These are phyloP conservation scores for Phalacrocorax aristotelis DNA, from an alignment of 2,113 vertebrate genomes.

Conservation along the genomic window DNA sequence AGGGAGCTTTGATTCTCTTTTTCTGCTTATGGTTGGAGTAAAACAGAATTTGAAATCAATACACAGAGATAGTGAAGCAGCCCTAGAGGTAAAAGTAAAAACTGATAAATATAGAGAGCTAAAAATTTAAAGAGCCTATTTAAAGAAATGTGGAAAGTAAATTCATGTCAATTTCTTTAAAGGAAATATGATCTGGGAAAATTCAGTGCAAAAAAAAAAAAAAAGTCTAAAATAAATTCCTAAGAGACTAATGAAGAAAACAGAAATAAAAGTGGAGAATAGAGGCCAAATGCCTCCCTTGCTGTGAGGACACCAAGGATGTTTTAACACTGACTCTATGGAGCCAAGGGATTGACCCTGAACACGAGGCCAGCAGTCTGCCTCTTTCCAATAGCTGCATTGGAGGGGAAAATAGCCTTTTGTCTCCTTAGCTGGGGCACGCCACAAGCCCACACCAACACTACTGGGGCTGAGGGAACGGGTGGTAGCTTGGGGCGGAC, in stretches of 20 bases:
- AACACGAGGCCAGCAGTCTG: not conserved
- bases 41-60: not conserved
- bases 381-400: not conserved
- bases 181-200: not conserved
- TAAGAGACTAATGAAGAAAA: not conserved
- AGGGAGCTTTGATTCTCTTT: not conserved
- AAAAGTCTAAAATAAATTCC: not conserved
- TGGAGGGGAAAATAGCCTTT: not conserved
- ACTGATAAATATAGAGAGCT: not conserved
- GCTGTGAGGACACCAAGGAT: not conserved
- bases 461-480: rapidly evolving
- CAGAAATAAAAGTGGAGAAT: not conserved
- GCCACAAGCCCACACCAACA: not conserved
- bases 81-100: not conserved
- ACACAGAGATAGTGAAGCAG: not conserved
- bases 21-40: not conserved
- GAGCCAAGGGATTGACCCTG: rapidly evolving
- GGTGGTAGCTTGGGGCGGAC: not conserved
- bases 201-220: not conserved
- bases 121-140: not conserved
- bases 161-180: not conserved
- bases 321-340: not conserved
- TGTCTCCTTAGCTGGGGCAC: not conserved
- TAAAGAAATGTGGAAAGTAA: not conserved
- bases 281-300: not conserved